Evolutionary conservation across 2,888 invertebrate genomes (phyloP).

Genomic region (Lepidocyrtinus sp.): DNA sequence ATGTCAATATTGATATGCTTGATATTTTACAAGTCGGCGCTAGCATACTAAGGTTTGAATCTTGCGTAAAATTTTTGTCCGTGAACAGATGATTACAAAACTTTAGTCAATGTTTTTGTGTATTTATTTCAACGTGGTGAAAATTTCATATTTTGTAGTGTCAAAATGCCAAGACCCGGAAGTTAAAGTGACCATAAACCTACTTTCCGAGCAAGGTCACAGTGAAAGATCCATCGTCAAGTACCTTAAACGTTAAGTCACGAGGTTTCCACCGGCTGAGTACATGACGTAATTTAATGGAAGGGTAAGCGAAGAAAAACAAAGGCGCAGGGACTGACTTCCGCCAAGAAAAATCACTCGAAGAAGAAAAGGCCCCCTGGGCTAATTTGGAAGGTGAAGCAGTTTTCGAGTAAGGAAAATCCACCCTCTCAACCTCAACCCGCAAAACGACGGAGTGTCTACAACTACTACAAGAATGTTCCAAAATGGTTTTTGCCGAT

Average conservation of each 20-base stretch:
- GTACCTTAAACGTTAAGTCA: neutral
- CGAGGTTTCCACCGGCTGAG: neutral
- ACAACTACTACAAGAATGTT: too few relatives aligned
- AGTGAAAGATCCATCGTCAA: too few relatives aligned
- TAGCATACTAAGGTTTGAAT: too few relatives aligned
- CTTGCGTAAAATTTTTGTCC: too few relatives aligned
- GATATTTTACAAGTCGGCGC: too few relatives aligned
- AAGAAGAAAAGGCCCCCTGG: neutral
- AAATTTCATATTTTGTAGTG: too few relatives aligned
- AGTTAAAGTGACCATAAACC: slow-evolving; percentile 23
- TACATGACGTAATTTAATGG: neutral
- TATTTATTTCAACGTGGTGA: too few relatives aligned
- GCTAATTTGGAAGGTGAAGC: neutral
- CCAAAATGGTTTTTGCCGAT: too few relatives aligned
- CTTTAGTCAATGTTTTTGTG: too few relatives aligned
- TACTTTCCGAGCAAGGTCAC: slow-evolving; percentile 24
- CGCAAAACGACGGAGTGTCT: neutral
- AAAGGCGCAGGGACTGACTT: neutral
- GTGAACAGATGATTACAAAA: too few relatives aligned
- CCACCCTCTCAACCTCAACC: neutral
- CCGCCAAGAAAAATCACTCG: neutral
- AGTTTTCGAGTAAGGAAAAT: neutral
- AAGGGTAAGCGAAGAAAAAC: slow-evolving; percentile 13
- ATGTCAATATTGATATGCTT: too few relatives aligned
- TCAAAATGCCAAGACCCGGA: too few relatives aligned